Evolutionary conservation across 1,140 invertebrate genomes (phyloP).

Genomic region (Trachymyrmex septentrionalis): DNA sequence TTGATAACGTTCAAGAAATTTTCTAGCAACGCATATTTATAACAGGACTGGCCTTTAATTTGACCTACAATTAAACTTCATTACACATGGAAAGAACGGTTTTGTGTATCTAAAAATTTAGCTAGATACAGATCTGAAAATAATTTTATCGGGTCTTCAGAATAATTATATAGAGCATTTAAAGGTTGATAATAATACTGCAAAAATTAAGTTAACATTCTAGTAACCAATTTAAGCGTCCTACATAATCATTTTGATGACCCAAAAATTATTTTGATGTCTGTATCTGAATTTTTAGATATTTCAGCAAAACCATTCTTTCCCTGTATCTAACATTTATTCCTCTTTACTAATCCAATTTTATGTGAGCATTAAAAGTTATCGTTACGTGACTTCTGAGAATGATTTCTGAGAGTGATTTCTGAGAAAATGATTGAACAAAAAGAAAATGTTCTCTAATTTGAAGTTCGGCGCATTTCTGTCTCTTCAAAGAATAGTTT

Average conservation of each 20-base stretch:
- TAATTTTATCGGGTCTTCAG: too few relatives aligned
- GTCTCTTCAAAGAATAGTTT: slow-evolving; percentile 17
- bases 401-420: not conserved
- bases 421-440: not conserved
- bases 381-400: not conserved
- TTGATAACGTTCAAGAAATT: not conserved
- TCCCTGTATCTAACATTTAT: not conserved
- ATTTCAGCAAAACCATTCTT: too few relatives aligned
- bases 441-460: not conserved
- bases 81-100: too few relatives aligned
- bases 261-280: too few relatives aligned
- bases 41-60: not conserved
- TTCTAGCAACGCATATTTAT: not conserved
- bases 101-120: too few relatives aligned
- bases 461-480: not conserved
- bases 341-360: slow-evolving; percentile 1
- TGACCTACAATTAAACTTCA: slow-evolving; percentile 6
- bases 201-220: too few relatives aligned
- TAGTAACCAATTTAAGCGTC: too few relatives aligned
- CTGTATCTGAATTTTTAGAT: too few relatives aligned
- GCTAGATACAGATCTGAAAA: too few relatives aligned
- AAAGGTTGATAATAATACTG: too few relatives aligned
- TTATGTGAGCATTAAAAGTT: not conserved
- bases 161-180: too few relatives aligned
- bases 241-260: too few relatives aligned